A percentile compares a stretch with the other conserved stretches of the same genome.
Conservation (phyloP, 1,140 invertebrate genomes). For the Drosophila aff. region DNA sequence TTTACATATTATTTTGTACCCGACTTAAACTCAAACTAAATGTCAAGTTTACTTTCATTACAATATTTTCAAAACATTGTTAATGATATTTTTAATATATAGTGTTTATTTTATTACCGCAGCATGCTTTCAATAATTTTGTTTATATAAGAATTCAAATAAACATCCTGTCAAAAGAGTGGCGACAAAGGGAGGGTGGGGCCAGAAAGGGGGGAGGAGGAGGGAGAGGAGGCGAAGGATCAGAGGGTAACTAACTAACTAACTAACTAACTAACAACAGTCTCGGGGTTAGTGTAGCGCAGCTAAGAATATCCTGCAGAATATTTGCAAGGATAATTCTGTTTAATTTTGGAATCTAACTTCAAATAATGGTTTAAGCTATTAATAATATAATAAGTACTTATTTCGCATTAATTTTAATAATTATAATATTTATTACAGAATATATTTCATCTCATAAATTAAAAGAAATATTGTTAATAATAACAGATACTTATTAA, state of each 20-base stretch:
- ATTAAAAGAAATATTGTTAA: not conserved
- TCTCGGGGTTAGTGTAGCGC: not conserved
- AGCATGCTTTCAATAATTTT: too few species aligned
- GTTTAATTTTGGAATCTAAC: not conserved
- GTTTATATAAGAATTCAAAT: too few species aligned
- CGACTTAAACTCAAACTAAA: too few species aligned
- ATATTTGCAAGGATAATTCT: not conserved
- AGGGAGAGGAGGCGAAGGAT: not conserved
- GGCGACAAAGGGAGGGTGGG: slow-evolving; percentile 1
- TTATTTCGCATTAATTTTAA: too few species aligned
- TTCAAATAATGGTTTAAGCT: not conserved
- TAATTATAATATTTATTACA: not conserved
- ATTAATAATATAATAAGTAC: not conserved
- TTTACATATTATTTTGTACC: too few species aligned
- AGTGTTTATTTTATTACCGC: too few species aligned
- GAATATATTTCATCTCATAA: not conserved
- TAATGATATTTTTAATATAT: too few species aligned
- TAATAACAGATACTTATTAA: too few species aligned
- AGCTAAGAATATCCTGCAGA: not conserved
- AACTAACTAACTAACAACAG: slow-evolving; percentile 60
- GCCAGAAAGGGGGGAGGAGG: not conserved
- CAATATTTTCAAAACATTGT: too few species aligned
- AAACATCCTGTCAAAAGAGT: slow-evolving; percentile 72
- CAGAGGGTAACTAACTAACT: slow-evolving; percentile 55
- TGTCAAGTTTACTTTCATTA: too few species aligned